Evolutionary conservation across 2,113 vertebrate species (phyloP).

Genomic region (Willisornis vidua): DNA sequence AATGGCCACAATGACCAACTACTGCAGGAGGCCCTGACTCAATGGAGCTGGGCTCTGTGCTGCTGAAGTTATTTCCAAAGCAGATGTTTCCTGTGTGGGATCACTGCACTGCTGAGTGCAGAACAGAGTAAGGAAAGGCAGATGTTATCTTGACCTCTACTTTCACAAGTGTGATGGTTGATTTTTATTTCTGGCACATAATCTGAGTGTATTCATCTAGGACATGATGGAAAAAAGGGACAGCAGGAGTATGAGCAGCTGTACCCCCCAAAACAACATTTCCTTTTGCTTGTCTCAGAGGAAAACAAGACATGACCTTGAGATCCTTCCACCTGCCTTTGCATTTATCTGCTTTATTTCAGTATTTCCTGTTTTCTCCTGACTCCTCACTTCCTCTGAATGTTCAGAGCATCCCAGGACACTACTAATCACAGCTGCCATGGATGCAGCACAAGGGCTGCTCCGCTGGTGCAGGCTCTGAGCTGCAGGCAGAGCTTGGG

Average conservation of each 20-base stretch:
- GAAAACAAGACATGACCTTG: background rate
- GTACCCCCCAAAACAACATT: background rate
- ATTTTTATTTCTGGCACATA: conserved; percentile 36
- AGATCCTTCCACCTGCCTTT: background rate
- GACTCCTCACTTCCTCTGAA: background rate
- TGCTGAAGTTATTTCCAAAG: background rate
- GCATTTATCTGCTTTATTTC: background rate
- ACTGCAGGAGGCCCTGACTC: background rate
- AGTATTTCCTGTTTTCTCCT: background rate
- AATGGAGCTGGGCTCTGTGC: background rate
- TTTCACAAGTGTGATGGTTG: background rate
- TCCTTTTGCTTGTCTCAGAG: background rate
- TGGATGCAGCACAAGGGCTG: background rate
- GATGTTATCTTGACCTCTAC: conserved; percentile 38
- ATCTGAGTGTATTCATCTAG: conserved; percentile 1
- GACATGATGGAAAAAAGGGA: background rate
- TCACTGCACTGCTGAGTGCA: background rate
- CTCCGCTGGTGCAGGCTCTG: fast-evolving
- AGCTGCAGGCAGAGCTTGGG: background rate
- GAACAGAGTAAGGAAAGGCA: background rate
- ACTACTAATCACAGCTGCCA: fast-evolving
- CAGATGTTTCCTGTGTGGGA: background rate
- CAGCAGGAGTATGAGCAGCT: background rate
- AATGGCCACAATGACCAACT: background rate
- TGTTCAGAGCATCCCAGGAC: background rate